Evolutionary conservation across 2,113 vertebrate genomes (phyloP).

Genomic region (Atrichornis clamosus): DNA sequence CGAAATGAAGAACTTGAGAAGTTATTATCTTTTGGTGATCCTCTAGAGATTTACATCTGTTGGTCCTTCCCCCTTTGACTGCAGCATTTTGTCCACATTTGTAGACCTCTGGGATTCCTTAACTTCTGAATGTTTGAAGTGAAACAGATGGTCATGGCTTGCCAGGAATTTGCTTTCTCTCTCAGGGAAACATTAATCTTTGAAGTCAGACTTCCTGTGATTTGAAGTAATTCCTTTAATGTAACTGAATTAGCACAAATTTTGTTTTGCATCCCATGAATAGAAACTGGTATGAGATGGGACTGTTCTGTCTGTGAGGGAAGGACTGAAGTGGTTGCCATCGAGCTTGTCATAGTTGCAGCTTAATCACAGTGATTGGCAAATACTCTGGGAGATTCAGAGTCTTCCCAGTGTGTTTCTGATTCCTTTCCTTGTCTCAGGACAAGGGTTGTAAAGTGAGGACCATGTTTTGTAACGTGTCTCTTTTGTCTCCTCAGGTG

Average conservation of each 20-base stretch:
- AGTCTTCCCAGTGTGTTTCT: not conserved
- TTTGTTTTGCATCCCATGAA: not conserved
- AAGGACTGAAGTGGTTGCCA: not conserved
- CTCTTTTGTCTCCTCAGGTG: constrained; percentile 74
- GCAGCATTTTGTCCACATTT: not conserved
- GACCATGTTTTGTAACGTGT: not conserved
- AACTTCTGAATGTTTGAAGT: not conserved
- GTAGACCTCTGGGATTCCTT: not conserved
- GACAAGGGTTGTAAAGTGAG: not conserved
- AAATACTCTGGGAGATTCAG: not conserved
- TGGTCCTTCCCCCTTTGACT: not conserved
- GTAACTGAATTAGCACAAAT: not conserved
- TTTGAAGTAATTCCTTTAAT: not conserved
- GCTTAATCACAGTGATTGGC: not conserved
- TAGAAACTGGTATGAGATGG: not conserved
- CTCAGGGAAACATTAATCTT: not conserved
- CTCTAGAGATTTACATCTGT: not conserved
- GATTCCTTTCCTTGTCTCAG: not conserved
- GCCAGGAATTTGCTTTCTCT: not conserved
- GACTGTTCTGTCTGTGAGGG: not conserved
- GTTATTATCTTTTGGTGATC: not conserved
- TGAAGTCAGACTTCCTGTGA: not conserved
- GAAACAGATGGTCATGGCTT: not conserved
- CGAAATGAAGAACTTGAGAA: not conserved
- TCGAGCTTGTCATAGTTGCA: not conserved